Base-by-base conservation (phyloP, 2,113 vertebrate genomes). In the Brevimyrus niger region DNA sequence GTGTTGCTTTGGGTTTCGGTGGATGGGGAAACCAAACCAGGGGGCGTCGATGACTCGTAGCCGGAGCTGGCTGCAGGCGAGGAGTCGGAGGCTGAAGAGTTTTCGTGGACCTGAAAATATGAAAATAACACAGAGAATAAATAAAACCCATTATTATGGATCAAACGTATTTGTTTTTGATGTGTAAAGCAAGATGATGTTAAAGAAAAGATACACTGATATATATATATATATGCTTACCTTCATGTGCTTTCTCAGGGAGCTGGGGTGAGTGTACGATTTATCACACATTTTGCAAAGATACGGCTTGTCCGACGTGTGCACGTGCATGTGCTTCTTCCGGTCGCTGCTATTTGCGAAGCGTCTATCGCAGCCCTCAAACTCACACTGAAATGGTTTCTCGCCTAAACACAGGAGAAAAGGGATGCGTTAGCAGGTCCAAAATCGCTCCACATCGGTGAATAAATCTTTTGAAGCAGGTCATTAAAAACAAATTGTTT, bases 251-350 rank as follows among this genome's bases (percentile, higher is more conserved):
- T 97, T 97, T 88, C 97, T 92, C 89, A 97, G 94, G 0, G 97
- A 97, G 91, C 97, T 97, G 94, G 97, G 97, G 88, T 97, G 97
- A 0, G 97, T 97, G 95, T 97, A 97, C 46, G 97, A 97, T 91
- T 97, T 97, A 95, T 97, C 97, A 58, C 97, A 97, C 96, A 97
- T 96, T 94, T 97, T 97, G 94, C 97, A 97, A 92, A 97, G 92
- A 92, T 97, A 97, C 87, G 97, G 97, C 90, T 97, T 97, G 89
- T 97, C 97, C 23, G 96, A 97, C 46, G 97, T 97, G 95, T 97
- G 97, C 65, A 97, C 97, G 44, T 97, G 97, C 96, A 97, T 96
- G 94, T 97, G 97, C 91, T 97, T 97, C 95, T 97, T 97, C 87
- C 96, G 90, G 92, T 97, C 96, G 91, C 97, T 97, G 94, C 96